Conservation (phyloP, 1,140 invertebrate genomes). For the Rhopalosiphum maidis region DNA sequence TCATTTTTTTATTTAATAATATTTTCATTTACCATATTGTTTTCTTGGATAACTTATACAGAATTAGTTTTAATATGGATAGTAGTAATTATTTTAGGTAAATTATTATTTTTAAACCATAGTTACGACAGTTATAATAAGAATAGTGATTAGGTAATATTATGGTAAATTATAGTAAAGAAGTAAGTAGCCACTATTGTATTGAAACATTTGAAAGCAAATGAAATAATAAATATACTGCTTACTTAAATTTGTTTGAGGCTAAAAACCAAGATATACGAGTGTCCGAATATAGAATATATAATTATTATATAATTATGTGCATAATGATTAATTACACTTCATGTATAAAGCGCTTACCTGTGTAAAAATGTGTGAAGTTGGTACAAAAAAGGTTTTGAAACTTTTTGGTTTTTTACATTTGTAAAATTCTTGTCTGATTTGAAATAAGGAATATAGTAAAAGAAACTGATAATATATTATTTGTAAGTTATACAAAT, state of each 20-base stretch:
- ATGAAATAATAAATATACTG: background rate
- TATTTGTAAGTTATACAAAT: background rate
- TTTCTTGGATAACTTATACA: background rate
- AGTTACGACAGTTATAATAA: background rate
- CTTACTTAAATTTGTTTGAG: background rate
- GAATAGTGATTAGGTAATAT: background rate
- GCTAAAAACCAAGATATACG: background rate
- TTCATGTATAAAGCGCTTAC: background rate
- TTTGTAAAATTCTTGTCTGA: background rate
- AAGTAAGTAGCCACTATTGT: background rate
- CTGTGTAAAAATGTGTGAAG: background rate
- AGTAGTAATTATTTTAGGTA: background rate
- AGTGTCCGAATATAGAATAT: no score
- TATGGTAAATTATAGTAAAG: background rate
- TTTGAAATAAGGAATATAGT: background rate
- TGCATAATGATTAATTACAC: background rate
- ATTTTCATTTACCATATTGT: background rate
- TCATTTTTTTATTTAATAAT: background rate
- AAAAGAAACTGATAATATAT: background rate
- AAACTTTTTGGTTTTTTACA: background rate
- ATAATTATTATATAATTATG: no score
- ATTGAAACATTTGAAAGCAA: no score
- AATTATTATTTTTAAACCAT: background rate
- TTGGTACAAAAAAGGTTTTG: background rate
- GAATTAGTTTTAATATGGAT: background rate